Conservation (phyloP, 2,797 vertebrate genomes). For the Pampus argenteus region DNA sequence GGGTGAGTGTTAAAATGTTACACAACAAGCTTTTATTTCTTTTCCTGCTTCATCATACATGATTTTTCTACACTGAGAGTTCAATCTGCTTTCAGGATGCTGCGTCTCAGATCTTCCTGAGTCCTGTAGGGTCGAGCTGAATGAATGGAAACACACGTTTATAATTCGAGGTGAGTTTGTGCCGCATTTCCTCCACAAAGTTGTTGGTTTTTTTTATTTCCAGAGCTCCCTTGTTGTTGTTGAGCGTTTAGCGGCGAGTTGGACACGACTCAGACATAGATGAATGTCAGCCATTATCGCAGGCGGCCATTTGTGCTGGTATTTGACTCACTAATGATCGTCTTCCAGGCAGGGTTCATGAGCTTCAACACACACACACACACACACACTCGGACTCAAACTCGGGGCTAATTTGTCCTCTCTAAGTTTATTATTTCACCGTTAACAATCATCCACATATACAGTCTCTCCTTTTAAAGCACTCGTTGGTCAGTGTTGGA, state of each 20-base stretch:
- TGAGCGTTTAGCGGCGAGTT: conserved; percentile 71
- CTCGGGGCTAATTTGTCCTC: conserved; percentile 54
- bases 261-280: conserved; percentile 80
- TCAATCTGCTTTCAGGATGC: conserved; percentile 35
- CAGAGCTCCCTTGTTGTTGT: conserved; percentile 52
- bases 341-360: conserved; percentile 74
- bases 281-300: conserved; percentile 82
- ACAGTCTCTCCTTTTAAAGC: conserved; percentile 13
- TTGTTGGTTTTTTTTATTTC: conserved; percentile 13
- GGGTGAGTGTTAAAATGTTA: conserved; percentile 83
- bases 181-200: conserved; percentile 1
- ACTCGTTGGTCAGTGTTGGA: background rate
- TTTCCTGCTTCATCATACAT: conserved; percentile 45
- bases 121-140: conserved; percentile 4
- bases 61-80: conserved; percentile 30
- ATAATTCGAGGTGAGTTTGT: background rate
- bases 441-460: conserved; percentile 27
- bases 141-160: too few species aligned
- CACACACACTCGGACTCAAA: conserved; percentile 35
- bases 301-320: conserved; percentile 78
- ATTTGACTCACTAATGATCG: conserved; percentile 79
- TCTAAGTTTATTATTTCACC: conserved; percentile 37
- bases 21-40: conserved; percentile 69
- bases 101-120: conserved; percentile 9
- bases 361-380: conserved; percentile 30